These are phyloP conservation scores for Poecilia picta DNA, from an alignment of 2,797 vertebrate species.

Conservation along the genomic window DNA sequence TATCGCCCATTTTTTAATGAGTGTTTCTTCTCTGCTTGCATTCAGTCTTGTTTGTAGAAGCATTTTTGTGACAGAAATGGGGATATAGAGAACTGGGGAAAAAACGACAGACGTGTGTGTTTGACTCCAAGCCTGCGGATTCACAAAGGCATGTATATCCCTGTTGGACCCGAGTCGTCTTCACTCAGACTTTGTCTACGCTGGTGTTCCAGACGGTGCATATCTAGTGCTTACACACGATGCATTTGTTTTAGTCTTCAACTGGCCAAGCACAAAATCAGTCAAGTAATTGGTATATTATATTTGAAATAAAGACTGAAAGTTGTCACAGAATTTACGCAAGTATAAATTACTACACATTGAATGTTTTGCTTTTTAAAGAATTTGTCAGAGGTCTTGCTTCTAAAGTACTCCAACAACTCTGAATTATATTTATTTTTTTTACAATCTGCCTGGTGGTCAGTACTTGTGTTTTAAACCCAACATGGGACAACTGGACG, in stretches of 20 bases:
- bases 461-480: conserved; percentile 5
- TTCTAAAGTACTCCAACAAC: neutral
- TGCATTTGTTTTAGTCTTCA: neutral
- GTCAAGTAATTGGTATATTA: neutral
- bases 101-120: neutral
- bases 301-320: neutral
- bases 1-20: neutral
- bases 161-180: neutral
- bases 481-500: neutral
- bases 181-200: neutral
- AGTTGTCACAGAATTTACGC: neutral
- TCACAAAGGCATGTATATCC: neutral
- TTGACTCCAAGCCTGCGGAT: neutral
- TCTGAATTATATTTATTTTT: neutral
- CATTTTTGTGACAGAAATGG: neutral
- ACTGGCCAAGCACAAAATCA: neutral
- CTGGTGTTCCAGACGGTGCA: neutral
- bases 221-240: neutral
- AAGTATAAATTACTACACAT: neutral
- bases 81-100: neutral
- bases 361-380: neutral
- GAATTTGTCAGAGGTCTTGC: neutral
- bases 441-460: neutral
- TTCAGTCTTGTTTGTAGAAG: neutral
- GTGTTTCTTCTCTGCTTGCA: neutral